phyloP scores from a whole-genome alignment of 2,888 invertebrate genomes.

The Pheosia tremula region DNA sequence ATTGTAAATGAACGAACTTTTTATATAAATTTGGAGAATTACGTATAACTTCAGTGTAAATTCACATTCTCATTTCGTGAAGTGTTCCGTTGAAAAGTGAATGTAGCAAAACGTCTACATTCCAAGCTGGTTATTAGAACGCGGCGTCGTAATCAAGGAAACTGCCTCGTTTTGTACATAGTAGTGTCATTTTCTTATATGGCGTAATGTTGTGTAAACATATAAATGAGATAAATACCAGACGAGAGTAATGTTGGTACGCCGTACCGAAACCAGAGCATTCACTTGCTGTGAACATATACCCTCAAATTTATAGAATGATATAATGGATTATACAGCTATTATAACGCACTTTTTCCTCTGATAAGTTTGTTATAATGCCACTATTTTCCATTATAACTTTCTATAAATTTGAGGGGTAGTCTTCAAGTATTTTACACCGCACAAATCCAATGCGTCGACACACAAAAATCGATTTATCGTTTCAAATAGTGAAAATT shows the following conservation, averaged over 20 bases:
- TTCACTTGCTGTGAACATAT: conserved; percentile 29
- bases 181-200: conserved; percentile 49
- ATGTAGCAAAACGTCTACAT: conserved; percentile 19
- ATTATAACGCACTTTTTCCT: too few species aligned
- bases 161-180: conserved; percentile 46
- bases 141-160: conserved; percentile 44
- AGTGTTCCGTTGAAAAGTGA: conserved; percentile 15
- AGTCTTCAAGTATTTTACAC: neutral
- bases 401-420: too few species aligned
- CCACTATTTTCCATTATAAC: too few species aligned
- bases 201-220: conserved; percentile 52
- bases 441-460: neutral
- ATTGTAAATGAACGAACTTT: too few species aligned
- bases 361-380: too few species aligned
- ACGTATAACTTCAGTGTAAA: neutral
- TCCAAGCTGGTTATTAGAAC: conserved; percentile 43
- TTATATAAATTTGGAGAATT: too few species aligned
- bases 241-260: conserved; percentile 21
- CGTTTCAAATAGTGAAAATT: neutral
- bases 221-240: conserved; percentile 46
- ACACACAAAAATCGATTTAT: neutral
- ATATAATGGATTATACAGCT: too few species aligned
- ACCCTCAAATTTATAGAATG: too few species aligned
- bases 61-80: neutral
- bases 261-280: conserved; percentile 19